phyloP scores from a whole-genome alignment of 2,797 vertebrate genomes.

The Vireo griseus region DNA sequence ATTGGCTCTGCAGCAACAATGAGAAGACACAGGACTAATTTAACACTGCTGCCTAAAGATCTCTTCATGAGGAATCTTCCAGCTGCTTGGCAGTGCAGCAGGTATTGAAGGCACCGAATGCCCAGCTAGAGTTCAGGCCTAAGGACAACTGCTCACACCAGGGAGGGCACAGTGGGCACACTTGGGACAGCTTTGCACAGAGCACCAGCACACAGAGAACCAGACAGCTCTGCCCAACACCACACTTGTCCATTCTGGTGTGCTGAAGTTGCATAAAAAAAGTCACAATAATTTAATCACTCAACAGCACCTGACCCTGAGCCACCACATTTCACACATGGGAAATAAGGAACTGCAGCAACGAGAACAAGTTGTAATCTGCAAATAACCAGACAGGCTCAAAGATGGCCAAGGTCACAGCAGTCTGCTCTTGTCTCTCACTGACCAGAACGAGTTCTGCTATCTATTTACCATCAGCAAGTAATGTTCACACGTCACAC shows the following conservation, averaged over 20 bases:
- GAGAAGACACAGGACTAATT: not conserved
- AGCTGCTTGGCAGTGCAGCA: not conserved
- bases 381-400: not conserved
- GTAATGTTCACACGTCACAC: not conserved
- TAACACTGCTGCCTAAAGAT: not conserved
- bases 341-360: not conserved
- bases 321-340: not conserved
- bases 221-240: not conserved
- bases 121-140: not conserved
- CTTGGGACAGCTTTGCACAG: not conserved
- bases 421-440: not conserved
- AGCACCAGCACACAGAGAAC: not conserved
- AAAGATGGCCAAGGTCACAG: slow-evolving; percentile 33
- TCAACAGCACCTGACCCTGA: slow-evolving; percentile 15
- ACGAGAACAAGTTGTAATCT: not conserved
- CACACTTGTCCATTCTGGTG: not conserved
- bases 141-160: not conserved
- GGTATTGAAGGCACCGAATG: fast-evolving
- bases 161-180: fast-evolving
- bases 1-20: not conserved
- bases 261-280: not conserved
- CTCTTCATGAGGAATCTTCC: not conserved
- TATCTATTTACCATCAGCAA: slow-evolving; percentile 40
- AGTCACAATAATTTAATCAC: not conserved
- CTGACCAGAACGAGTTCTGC: slow-evolving; percentile 27